These are phyloP conservation scores for Benthosema pterotum DNA, from an alignment of 2,797 vertebrate genomes.

Conservation along the genomic window DNA sequence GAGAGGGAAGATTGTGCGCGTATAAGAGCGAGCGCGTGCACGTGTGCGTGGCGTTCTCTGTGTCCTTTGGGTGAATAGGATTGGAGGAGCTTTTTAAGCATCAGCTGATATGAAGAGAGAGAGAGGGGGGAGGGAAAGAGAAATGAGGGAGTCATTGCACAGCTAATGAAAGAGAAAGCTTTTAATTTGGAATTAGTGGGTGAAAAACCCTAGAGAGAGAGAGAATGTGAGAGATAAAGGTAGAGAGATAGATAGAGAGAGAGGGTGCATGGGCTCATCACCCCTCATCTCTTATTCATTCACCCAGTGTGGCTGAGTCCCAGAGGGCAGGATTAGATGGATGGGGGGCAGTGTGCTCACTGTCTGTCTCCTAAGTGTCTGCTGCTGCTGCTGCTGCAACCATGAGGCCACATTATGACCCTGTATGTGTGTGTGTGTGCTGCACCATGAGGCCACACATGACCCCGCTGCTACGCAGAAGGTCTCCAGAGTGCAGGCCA, in stretches of 20 bases:
- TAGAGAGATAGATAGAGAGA: slow-evolving; percentile 11
- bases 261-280: slow-evolving; percentile 38
- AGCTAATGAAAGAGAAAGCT: slow-evolving; percentile 22
- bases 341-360: slow-evolving; percentile 29
- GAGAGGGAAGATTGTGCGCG: slow-evolving; percentile 11
- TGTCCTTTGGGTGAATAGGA: neutral
- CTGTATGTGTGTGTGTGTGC: slow-evolving; percentile 35
- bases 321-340: slow-evolving; percentile 53
- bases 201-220: too few species aligned
- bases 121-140: slow-evolving; percentile 24
- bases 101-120: neutral
- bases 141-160: slow-evolving; percentile 3
- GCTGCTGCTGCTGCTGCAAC: too few species aligned
- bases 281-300: slow-evolving; percentile 76
- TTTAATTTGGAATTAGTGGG: too few species aligned
- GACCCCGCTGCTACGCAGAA: slow-evolving; percentile 32
- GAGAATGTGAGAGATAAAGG: neutral
- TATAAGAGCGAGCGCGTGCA: too few species aligned
- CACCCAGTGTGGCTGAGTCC: slow-evolving; percentile 51
- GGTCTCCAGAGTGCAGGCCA: slow-evolving; percentile 21
- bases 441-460: slow-evolving; percentile 3
- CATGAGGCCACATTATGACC: slow-evolving; percentile 36
- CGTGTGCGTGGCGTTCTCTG: too few species aligned
- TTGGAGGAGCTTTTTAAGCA: neutral
- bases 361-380: slow-evolving; percentile 37